Conservation (phyloP, 2,888 invertebrate genomes). For the Calameuta pallipes region DNA sequence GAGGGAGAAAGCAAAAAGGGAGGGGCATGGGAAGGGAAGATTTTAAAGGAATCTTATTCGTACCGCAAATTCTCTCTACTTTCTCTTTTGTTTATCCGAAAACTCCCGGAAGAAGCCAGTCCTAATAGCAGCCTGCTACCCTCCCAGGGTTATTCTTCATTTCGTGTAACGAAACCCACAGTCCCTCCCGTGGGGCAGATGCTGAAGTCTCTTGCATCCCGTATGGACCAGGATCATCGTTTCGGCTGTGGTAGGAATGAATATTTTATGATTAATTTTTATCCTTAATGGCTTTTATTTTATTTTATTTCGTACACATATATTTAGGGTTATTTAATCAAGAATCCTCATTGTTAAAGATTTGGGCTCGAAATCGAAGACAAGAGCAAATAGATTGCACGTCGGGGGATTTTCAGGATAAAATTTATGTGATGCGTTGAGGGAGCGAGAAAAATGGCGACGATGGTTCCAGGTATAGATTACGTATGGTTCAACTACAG, state of each 20-base stretch:
- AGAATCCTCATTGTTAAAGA: background rate
- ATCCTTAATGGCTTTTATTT: background rate
- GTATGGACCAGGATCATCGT: background rate
- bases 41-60: background rate
- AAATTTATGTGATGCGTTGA: conserved; percentile 40
- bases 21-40: background rate
- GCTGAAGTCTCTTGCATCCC: background rate
- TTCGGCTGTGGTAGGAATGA: background rate
- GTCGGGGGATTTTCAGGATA: conserved; percentile 45
- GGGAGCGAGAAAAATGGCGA: background rate
- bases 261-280: background rate
- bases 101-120: background rate
- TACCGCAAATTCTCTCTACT: background rate
- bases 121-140: background rate
- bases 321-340: background rate
- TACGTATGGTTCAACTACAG: background rate
- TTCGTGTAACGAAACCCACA: background rate
- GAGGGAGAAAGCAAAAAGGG: background rate
- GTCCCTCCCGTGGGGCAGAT: background rate
- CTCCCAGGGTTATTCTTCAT: background rate
- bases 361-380: conserved; percentile 3
- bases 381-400: conserved; percentile 14
- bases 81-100: background rate
- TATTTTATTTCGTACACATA: background rate
- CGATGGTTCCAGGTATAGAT: background rate